phyloP scores from a whole-genome alignment of 2,888 invertebrate species.

The Cephus pulcher region DNA sequence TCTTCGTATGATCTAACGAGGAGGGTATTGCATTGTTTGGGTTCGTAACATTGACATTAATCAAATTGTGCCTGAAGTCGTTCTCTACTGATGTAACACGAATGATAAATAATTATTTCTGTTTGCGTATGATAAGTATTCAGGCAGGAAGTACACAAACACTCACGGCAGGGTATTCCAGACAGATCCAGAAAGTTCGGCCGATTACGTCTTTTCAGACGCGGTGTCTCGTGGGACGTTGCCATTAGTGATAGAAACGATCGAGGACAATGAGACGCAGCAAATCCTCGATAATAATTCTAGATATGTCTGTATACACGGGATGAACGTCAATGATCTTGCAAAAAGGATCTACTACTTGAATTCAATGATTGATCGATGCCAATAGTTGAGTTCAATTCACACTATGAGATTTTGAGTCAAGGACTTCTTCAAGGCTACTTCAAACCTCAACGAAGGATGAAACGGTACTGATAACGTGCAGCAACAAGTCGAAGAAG shows the following conservation, averaged over 20 bases:
- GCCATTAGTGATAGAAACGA: constrained; percentile 30
- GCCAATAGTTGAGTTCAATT: background rate
- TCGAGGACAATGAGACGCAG: background rate
- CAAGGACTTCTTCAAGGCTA: background rate
- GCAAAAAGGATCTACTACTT: background rate
- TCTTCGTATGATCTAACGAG: no score
- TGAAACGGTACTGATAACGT: background rate
- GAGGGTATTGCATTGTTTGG: no score
- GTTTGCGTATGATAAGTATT: constrained; percentile 28
- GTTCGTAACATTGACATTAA: no score
- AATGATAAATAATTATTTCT: background rate
- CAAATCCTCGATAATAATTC: background rate
- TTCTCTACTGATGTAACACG: no score
- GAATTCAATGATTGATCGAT: background rate
- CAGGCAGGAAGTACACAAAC: constrained; percentile 33
- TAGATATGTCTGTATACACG: background rate
- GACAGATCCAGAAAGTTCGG: constrained; percentile 60
- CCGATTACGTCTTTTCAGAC: constrained; percentile 49
- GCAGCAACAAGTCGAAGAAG: background rate
- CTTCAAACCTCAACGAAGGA: background rate
- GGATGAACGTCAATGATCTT: background rate
- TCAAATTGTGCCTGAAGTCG: no score
- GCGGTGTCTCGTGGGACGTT: constrained; percentile 47
- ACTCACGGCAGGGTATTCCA: constrained; percentile 29
- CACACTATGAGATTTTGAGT: background rate